phyloP scores from a whole-genome alignment of 2,888 invertebrate genomes.

The Tricholauxania praeusta region DNA sequence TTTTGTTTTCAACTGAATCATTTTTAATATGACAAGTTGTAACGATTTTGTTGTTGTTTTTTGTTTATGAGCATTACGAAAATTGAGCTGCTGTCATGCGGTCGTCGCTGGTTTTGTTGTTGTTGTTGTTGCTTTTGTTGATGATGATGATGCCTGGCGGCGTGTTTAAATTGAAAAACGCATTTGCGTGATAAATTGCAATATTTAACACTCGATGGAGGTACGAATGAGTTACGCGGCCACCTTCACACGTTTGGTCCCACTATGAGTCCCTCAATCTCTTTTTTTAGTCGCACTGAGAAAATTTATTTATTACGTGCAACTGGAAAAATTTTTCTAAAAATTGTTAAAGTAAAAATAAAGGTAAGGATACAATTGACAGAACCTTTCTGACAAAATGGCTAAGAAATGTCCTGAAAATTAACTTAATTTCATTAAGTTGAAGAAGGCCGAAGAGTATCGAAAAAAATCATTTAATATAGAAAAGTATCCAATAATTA shows the following conservation, averaged over 20 bases:
- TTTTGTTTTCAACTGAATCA: slow-evolving; percentile 10
- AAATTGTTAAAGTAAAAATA: no score
- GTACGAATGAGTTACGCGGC: slow-evolving; percentile 48
- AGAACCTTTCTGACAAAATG: no score
- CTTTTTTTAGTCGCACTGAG: neutral
- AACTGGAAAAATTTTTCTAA: no score
- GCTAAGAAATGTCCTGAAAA: no score
- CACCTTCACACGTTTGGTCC: slow-evolving; percentile 14
- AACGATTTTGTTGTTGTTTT: slow-evolving; percentile 33
- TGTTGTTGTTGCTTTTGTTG: slow-evolving; percentile 53
- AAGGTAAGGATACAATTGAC: no score
- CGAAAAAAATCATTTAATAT: no score
- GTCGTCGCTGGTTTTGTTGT: slow-evolving; percentile 20
- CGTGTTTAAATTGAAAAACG: slow-evolving; percentile 68
- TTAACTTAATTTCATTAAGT: no score
- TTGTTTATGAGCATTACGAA: slow-evolving; percentile 36
- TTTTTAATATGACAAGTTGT: slow-evolving; percentile 37
- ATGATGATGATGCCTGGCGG: slow-evolving; percentile 63
- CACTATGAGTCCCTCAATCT: neutral
- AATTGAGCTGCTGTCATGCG: slow-evolving; percentile 25
- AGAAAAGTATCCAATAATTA: no score
- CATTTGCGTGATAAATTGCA: slow-evolving; percentile 68
- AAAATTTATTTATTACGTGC: no score
- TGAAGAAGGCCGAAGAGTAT: no score
- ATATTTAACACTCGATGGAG: slow-evolving; percentile 62